Percentiles rank a stretch among this genome's conserved stretches.
Conservation (phyloP, 2,797 vertebrate species). For the Pyrocephalus nanus region DNA sequence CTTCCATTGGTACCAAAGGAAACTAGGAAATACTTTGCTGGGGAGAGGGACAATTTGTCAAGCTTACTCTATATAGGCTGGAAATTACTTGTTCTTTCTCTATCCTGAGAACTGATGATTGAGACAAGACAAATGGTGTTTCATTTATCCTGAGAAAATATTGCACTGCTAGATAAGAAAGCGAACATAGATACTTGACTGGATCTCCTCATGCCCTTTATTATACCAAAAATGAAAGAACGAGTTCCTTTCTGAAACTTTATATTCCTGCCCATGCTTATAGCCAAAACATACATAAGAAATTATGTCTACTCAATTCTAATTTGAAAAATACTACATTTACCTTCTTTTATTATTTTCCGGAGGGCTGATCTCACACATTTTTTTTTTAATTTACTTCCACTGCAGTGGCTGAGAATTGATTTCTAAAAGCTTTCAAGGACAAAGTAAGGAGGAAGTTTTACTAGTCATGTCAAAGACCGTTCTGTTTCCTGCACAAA, state of each 20-base stretch:
- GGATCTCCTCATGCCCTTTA: neutral
- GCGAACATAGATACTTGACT: neutral
- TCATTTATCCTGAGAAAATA: neutral
- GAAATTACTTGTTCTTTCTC: constrained; percentile 3
- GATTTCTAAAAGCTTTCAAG: constrained; percentile 10
- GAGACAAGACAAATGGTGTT: constrained; percentile 19
- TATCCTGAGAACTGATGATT: neutral
- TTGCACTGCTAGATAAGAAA: neutral
- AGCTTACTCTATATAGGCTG: neutral
- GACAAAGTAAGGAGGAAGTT: constrained; percentile 28
- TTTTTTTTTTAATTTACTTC: neutral
- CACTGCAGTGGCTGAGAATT: neutral
- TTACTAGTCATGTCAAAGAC: neutral
- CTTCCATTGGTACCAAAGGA: neutral
- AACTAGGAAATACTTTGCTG: neutral
- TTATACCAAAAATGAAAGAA: constrained; percentile 16
- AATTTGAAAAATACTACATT: neutral
- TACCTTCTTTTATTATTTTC: neutral
- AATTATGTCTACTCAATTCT: neutral
- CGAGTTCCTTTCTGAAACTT: neutral
- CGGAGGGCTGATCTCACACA: neutral
- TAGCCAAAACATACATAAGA: neutral
- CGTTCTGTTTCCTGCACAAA: constrained; percentile 21
- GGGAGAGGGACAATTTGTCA: neutral
- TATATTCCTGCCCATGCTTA: neutral